Conservation (phyloP, 2,888 invertebrate genomes). For the Agrotis puta region DNA sequence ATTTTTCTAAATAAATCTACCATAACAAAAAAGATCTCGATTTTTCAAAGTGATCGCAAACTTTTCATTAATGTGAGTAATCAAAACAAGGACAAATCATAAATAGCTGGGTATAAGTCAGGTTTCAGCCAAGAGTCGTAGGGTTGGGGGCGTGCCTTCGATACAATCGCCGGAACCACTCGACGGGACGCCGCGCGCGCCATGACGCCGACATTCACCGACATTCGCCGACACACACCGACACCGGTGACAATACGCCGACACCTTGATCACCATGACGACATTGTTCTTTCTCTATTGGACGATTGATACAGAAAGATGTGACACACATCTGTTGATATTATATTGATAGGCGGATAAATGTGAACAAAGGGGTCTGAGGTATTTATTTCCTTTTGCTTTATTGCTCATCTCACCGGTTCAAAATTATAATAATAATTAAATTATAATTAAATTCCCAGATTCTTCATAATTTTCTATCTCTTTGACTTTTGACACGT, state of each 20-base stretch:
- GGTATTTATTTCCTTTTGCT: slow-evolving; percentile 4
- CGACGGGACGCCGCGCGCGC: slow-evolving; percentile 76
- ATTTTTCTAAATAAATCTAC: too few species aligned
- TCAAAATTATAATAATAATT: neutral
- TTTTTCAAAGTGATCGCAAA: too few species aligned
- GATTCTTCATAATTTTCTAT: too few species aligned
- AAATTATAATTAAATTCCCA: too few species aligned
- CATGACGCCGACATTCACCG: slow-evolving; percentile 63
- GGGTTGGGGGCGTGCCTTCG: slow-evolving; percentile 75
- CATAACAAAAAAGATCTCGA: too few species aligned
- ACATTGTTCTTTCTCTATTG: slow-evolving; percentile 76
- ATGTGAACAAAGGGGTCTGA: slow-evolving; percentile 21
- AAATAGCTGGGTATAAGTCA: slow-evolving; percentile 67
- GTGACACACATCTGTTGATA: slow-evolving; percentile 57
- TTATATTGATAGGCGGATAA: slow-evolving; percentile 35
- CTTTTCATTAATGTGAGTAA: slow-evolving; percentile 2
- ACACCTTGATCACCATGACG: slow-evolving; percentile 74
- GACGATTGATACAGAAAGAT: slow-evolving; percentile 66
- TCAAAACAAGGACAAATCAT: slow-evolving; percentile 60
- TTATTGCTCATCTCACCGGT: neutral
- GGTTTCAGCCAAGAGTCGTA: slow-evolving; percentile 67
- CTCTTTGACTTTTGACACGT: neutral
- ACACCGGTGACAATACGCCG: slow-evolving; percentile 61
- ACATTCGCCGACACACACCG: slow-evolving; percentile 58
- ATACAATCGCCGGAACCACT: slow-evolving; percentile 87